Evolutionary conservation across 2,888 invertebrate genomes (phyloP), one percentile per base, ranked within the genome.

Genomic region (Dryadula phaetusa): DNA sequence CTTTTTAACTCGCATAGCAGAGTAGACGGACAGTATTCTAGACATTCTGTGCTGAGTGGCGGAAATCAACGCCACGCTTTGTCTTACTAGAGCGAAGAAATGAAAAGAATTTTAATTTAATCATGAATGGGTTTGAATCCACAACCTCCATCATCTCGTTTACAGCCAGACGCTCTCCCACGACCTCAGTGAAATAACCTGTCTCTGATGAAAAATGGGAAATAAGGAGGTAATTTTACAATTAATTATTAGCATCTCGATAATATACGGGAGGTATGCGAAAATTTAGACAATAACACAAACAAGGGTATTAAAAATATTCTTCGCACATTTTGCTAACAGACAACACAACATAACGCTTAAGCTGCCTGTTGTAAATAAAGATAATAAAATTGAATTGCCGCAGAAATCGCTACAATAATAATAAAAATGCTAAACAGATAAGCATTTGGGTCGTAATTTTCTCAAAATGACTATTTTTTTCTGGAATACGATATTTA

Each of bases 401-500:
- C n/a, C 42, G 44, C 25, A 49, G 40, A 49, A 32, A 20, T 34
- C 7, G 47, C 18, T 12, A 32, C 20, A 63, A 42, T 42, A 52
- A 52, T 49, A 44, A 60, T 67, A 63, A 34, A 62, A 67, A 34
- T 28, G 34, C 52, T 67, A 52, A 47, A 28, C 37, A 47, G 44
- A 53, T 44, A 44, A 54, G 10, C n/a, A n/a, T 44, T 64, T 4
- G 28, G 4, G 40, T 65, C 64, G 64, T 64, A 65, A 65, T 49
- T 58, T 58, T 22, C 37, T 25, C n/a, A 60, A 16, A 52, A 65
- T 60, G 20, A 25, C 61, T 37, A 16, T 42, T 18, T 28, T n/a
- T 62, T 67, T 63, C 44, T 63, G 58, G 44, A 67, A 60, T 37
- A 18, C 44, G 4, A 42, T 64, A 67, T 67, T 64, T 67, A 67